Base-by-base conservation (phyloP, 1,140 invertebrate species). In the Drosophila simulans region DNA sequence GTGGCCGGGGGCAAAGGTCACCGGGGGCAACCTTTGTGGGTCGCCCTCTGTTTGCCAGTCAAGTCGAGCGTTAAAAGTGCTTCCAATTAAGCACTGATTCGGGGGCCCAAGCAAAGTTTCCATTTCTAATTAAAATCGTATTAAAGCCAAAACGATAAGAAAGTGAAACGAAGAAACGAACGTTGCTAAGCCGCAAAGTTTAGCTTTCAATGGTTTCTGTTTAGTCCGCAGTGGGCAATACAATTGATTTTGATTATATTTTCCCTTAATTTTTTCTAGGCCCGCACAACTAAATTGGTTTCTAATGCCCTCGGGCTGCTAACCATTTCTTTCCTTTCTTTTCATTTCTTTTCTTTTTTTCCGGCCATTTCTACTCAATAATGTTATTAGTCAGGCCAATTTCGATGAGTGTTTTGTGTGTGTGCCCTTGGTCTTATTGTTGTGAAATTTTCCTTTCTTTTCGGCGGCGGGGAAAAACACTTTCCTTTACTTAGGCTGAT, bases 171-270 rank as follows among this genome's bases (percentile, higher is more conserved):
- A 51, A 73, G n/a, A 57, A 53, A 22, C 20, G 3, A 22, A 22
- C 57, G 72, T 69, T 85, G 52, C 77, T 80, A 85, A 77, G 77
- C 82, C 79, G 57, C 66, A 62, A 72, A 77, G 59, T 74, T 88
- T 65, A 49, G 48, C 70, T 79, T 69, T 69, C 25, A 56, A 66
- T 62, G 56, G 65, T 51, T 68, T 88, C 42, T 35, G 20, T 25
- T 39, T 42, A 35, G 64, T 77, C 43, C 35, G 31, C 62, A 46
- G 52, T 17, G 27, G 34, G 53, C 52, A 77, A 64, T 68, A 89
- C 80, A 89, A 88, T 89, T 88, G 80, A 89, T 89, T 88, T 83
- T 57, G 84, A 58, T 88, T 79, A 66, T 76, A 75, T 76, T 64
- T 71, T 79, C 71, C 22, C 34, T 65, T 25, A 43, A 0, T 31